Evolutionary conservation across 2,888 invertebrate species (phyloP).

Genomic region (Adineta ricciae): DNA sequence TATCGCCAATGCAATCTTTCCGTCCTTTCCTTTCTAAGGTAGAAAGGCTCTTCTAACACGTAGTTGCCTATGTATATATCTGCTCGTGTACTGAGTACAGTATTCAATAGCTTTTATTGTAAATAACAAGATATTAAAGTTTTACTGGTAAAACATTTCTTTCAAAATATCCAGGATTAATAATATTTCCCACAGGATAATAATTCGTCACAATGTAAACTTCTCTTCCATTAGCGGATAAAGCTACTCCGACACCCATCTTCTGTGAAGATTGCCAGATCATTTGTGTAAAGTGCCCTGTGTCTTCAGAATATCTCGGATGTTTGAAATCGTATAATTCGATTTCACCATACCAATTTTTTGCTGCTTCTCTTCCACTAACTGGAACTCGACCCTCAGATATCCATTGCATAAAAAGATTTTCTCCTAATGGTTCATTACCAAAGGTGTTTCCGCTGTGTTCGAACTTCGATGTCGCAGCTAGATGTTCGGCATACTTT

Average conservation of each 20-base stretch:
- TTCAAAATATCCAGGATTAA: constrained; percentile 59
- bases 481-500: not conserved
- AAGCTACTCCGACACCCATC: constrained; percentile 67
- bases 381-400: not conserved
- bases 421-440: not conserved
- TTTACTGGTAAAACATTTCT: constrained; percentile 57
- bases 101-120: too few species aligned
- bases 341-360: constrained; percentile 11
- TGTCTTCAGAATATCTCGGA: constrained; percentile 1
- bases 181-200: constrained; percentile 72
- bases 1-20: too few species aligned
- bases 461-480: not conserved
- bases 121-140: not conserved
- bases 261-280: constrained; percentile 67
- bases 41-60: too few species aligned
- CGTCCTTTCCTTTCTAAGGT: too few species aligned
- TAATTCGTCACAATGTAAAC: constrained; percentile 76
- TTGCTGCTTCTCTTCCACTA: not conserved
- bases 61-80: too few species aligned
- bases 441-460: not conserved
- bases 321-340: not conserved
- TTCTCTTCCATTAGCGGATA: constrained; percentile 61
- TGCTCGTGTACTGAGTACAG: too few species aligned
- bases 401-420: constrained; percentile 11
- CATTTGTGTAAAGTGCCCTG: constrained; percentile 74